Evolutionary conservation across 2,797 vertebrate species (phyloP), one percentile per base, ranked within the genome.

Genomic region (Phoebastria nigripes): DNA sequence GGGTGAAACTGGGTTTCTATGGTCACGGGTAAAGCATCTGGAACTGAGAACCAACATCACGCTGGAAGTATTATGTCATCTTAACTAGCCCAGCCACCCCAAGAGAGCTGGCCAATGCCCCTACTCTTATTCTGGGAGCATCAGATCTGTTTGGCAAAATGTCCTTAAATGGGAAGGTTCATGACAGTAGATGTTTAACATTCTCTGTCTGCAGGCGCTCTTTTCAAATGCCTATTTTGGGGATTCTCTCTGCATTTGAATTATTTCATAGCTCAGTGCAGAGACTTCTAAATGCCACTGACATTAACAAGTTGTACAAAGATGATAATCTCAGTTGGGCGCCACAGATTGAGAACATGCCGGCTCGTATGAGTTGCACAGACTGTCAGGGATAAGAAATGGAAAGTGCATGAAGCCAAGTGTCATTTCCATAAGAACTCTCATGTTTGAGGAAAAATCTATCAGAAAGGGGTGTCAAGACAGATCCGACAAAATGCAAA

Each of bases 241-340:
- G 63, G 78, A 95, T 90, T 90, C 44, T 94, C n/a, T 93, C 67
- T 92, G 63, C 67, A 46, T 76, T 71, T 96, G 86, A 96, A 93
- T 96, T 96, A 96, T 96, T 94, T 87, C 94, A 59, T 72, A 94
- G 73, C 82, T 96, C 90, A 80, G 41, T 74, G 66, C 67, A 82
- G 83, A 89, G 83, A 35, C 52, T 94, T 90, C 85, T 95, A 95
- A 96, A 96, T 95, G 91, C 89, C 96, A 95, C 62, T 94, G 95
- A 93, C 94, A 93, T 94, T 95, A 96, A 93, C 94, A 96, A 89
- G 82, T 93, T 95, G 93, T 95, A 95, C 91, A 90, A 79, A 93
- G 88, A 92, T 92, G 80, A 94, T 94, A 80, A 93, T 93, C 95
- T 96, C 95, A 71, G 88, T 84, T 95, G 90, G 88, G 67, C 13